Evolutionary conservation across 2,113 vertebrate genomes (phyloP), one percentile per base, ranked within the genome.

Genomic region (Tetrao urogallus): DNA sequence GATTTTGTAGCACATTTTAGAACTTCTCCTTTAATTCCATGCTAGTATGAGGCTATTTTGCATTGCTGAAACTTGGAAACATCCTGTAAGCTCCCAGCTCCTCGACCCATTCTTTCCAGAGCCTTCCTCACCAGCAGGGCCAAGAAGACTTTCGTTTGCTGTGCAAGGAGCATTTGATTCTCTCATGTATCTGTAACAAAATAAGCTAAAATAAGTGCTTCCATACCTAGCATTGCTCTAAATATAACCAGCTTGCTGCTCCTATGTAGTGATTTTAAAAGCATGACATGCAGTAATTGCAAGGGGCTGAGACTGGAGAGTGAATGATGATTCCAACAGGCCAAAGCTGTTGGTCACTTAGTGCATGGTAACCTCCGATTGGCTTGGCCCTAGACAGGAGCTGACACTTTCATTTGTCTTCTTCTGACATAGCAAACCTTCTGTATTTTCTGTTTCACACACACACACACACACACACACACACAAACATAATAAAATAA

Each of bases 321-420:
- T 78, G 96, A 96, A 96, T 94, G 89, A 65, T 66, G 2, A 67
- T 92, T 90, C 67, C 80, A 81, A 81, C 94, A 93, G 76, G 54
- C 11, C 50, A 92, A 65, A 89, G 79, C 45, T 95, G 65, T 82
- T 93, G 87, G 57, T 95, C 74, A 87, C 28, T 94, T 84, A 7
- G 0, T 71, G 81, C 75, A 83, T 70, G 65, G 79, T 72, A 89
- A 52, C 65, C 27, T 21, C 61, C 58, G 81, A 92, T 57, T 77
- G 80, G 94, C 96, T 84, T 73, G 66, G 50, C 88, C 75, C 69
- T 93, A 27, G 30, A 93, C 75, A 92, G 80, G 2, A 3, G 45
- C 72, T 89, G 88, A 66, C 61, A 94, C 96, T 91, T 85, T 74
- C 91, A 36, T 88, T 92, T 95, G 91, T 80, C 42, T n/a, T 65